A percentile compares a stretch with the other conserved stretches of the same genome.
These are phyloP conservation scores for Colinus virginianus DNA, from an alignment of 2,113 vertebrate genomes.

Conservation along the genomic window DNA sequence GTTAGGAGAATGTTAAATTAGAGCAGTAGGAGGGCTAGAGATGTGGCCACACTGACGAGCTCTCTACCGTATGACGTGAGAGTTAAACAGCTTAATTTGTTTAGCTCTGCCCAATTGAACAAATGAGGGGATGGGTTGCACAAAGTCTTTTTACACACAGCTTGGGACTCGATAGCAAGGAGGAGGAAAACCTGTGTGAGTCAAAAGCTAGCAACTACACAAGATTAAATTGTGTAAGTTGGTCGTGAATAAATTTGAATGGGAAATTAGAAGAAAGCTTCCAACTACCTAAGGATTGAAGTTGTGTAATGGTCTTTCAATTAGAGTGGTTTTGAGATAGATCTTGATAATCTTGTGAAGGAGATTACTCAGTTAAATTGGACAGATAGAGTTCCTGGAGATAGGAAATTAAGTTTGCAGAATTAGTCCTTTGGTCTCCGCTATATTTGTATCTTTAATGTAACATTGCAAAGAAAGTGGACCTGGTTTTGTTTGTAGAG, in stretches of 20 bases:
- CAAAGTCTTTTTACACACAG: background rate
- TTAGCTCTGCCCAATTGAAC: background rate
- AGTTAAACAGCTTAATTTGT: background rate
- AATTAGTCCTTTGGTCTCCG: slow-evolving; percentile 18
- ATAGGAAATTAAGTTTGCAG: slow-evolving; percentile 48
- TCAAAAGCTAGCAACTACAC: background rate
- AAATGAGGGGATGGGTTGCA: background rate
- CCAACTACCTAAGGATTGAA: slow-evolving; percentile 1
- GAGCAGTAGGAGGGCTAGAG: background rate
- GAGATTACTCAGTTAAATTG: slow-evolving; percentile 58
- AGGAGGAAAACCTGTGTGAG: background rate
- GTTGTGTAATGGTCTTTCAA: slow-evolving; percentile 60
- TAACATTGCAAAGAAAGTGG: background rate
- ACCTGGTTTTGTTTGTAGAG: background rate
- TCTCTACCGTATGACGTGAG: background rate
- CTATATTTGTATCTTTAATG: background rate
- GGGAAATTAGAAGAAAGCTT: slow-evolving; percentile 40
- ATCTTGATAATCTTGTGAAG: slow-evolving; percentile 63
- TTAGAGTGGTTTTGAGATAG: slow-evolving; percentile 66
- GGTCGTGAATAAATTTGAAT: slow-evolving; percentile 46
- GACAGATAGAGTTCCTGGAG: slow-evolving; percentile 48
- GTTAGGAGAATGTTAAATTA: background rate
- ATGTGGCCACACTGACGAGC: background rate
- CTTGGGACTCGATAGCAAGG: background rate
- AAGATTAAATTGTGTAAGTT: background rate